phyloP scores from a whole-genome alignment of 2,888 invertebrate species.

The Prosapia bicincta region DNA sequence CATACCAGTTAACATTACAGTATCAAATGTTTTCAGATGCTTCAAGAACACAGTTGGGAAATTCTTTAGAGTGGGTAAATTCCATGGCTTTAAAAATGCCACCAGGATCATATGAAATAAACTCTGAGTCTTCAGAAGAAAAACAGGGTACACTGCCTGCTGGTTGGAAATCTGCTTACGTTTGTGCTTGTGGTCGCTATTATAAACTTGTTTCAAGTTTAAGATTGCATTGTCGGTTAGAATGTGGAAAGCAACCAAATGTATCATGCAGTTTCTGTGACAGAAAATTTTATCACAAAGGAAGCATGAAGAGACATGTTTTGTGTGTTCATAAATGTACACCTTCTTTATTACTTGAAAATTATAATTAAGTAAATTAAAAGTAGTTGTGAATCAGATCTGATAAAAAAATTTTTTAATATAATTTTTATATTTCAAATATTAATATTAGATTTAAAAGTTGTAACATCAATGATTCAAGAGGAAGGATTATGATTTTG shows the following conservation, averaged over 20 bases:
- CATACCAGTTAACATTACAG: too few relatives aligned
- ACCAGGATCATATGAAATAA: neutral
- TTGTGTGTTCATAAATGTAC: conserved; percentile 7
- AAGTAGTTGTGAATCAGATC: too few relatives aligned
- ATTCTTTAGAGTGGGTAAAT: too few relatives aligned
- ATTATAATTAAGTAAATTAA: too few relatives aligned
- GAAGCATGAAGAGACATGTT: conserved; percentile 22
- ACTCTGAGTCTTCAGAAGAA: neutral
- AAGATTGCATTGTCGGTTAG: conserved; percentile 33
- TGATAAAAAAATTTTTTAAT: too few relatives aligned
- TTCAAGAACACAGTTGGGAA: too few relatives aligned
- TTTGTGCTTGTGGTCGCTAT: conserved; percentile 26
- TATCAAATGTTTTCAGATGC: too few relatives aligned
- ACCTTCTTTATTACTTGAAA: neutral
- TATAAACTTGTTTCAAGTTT: conserved; percentile 33
- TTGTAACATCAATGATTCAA: too few relatives aligned
- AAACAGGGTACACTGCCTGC: neutral
- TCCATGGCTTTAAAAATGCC: neutral
- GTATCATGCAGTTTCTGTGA: conserved; percentile 35
- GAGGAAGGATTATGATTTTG: too few relatives aligned
- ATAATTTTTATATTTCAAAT: too few relatives aligned
- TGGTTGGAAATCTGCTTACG: neutral
- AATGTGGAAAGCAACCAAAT: conserved; percentile 37
- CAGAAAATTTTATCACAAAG: conserved; percentile 31
- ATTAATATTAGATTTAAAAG: too few relatives aligned